phyloP scores from a whole-genome alignment of 2,797 vertebrate species.

The Epinephelus coioides region DNA sequence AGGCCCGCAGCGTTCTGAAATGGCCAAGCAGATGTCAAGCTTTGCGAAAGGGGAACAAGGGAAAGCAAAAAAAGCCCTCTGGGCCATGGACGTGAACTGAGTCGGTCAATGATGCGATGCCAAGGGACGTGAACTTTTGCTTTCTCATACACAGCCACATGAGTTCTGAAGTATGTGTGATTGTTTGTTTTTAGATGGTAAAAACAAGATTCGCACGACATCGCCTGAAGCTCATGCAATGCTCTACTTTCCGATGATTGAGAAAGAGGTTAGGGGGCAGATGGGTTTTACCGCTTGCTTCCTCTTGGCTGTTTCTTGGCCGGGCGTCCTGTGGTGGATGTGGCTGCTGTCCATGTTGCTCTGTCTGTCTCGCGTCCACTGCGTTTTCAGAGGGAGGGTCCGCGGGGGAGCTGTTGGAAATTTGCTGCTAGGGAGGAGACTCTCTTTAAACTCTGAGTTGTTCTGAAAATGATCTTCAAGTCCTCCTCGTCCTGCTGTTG shows the following conservation, averaged over 20 bases:
- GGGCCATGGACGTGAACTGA: conserved; percentile 75
- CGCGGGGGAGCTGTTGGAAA: conserved; percentile 75
- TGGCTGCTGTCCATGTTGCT: conserved; percentile 80
- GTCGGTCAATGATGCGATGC: conserved; percentile 80
- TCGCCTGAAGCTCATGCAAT: conserved; percentile 87
- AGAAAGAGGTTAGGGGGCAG: conserved; percentile 70
- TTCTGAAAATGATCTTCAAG: conserved; percentile 66
- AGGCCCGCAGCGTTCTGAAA: conserved; percentile 81
- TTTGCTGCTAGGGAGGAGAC: conserved; percentile 53
- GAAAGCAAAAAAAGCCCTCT: conserved; percentile 76
- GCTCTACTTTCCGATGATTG: conserved; percentile 83
- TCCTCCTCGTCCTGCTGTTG: conserved; percentile 50
- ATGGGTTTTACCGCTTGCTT: conserved; percentile 87
- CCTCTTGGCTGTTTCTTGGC: conserved; percentile 84
- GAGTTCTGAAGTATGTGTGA: conserved; percentile 72
- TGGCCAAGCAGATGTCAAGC: conserved; percentile 87
- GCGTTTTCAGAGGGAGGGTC: conserved; percentile 81
- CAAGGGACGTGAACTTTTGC: conserved; percentile 76
- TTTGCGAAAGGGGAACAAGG: conserved; percentile 70
- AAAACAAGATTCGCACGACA: conserved; percentile 81
- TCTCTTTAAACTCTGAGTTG: conserved; percentile 65
- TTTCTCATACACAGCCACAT: conserved; percentile 81
- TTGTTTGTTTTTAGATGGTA: conserved; percentile 71
- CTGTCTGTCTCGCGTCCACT: conserved; percentile 81
- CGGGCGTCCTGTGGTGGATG: conserved; percentile 79